Percentiles rank a stretch among this genome's conserved stretches.
Conservation (phyloP, 1,140 invertebrate genomes). For the Mamestra configurata region DNA sequence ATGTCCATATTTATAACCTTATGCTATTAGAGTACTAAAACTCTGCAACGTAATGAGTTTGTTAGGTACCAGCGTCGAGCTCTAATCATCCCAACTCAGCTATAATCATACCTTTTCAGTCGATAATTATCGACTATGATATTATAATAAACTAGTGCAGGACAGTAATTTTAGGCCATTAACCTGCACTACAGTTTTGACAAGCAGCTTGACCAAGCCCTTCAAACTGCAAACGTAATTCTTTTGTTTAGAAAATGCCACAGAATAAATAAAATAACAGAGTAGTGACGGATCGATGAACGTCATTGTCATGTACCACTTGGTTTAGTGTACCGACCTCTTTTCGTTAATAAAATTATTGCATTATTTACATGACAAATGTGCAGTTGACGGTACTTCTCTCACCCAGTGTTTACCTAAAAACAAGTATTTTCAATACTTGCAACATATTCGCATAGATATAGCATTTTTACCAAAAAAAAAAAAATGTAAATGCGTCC, state of each 20-base stretch:
- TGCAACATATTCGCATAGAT: not conserved
- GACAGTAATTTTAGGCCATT: too few species aligned
- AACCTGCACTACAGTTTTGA: not conserved
- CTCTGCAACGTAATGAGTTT: too few species aligned
- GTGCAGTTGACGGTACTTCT: not conserved
- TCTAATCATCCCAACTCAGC: too few species aligned
- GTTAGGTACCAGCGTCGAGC: too few species aligned
- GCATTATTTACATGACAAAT: conserved; percentile 3
- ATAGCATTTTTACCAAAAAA: too few species aligned
- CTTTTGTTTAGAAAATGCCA: conserved; percentile 23
- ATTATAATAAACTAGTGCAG: too few species aligned
- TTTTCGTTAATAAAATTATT: not conserved
- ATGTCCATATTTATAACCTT: too few species aligned
- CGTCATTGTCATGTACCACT: not conserved
- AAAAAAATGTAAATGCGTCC: too few species aligned
- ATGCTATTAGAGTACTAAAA: too few species aligned
- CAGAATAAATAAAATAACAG: conserved; percentile 5
- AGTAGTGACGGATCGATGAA: conserved; percentile 1
- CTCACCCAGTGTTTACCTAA: not conserved
- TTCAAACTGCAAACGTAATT: not conserved
- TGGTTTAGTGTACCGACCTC: not conserved
- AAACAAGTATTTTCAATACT: not conserved
- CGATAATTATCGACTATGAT: too few species aligned
- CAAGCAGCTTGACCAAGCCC: not conserved
- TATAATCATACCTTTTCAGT: too few species aligned